Conservation (phyloP, 2,888 invertebrate genomes). For the Phytoseiulus persimilis region DNA sequence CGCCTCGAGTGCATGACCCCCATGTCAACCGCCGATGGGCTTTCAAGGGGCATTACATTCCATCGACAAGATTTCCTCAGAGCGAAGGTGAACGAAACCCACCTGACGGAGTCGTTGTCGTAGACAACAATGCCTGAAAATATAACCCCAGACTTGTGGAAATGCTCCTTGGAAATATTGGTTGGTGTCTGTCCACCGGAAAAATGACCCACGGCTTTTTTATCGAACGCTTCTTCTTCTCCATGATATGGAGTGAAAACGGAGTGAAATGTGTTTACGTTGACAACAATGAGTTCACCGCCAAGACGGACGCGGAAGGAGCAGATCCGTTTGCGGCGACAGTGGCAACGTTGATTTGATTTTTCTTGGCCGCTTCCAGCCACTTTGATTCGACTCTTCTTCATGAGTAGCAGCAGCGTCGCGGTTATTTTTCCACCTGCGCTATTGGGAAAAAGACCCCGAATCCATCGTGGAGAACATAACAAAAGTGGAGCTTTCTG, state of each 20-base stretch:
- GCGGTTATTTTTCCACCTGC: not conserved
- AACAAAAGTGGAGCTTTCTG: not conserved
- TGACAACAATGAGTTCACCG: not conserved
- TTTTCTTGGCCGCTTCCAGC: not conserved
- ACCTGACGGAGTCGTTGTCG: not conserved
- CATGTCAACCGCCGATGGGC: not conserved
- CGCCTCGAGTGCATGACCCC: not conserved
- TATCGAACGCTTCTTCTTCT: not conserved
- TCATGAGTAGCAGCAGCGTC: not conserved
- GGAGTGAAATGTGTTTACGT: not conserved
- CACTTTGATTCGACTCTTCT: not conserved
- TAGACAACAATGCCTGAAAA: not conserved
- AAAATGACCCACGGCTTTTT: not conserved
- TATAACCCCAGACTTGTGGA: not conserved
- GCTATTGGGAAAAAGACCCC: not conserved
- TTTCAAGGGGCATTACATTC: not conserved
- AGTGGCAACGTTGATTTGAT: not conserved
- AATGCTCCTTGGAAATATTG: not conserved
- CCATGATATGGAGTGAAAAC: not conserved
- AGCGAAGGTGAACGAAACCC: not conserved
- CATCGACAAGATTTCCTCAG: not conserved
- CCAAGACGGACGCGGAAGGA: not conserved
- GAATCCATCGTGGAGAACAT: not conserved
- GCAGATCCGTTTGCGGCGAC: conserved; percentile 5
- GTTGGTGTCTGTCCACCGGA: not conserved